Base-by-base conservation (phyloP, 2,797 vertebrate genomes). In the Ctenosaura bakeri region DNA sequence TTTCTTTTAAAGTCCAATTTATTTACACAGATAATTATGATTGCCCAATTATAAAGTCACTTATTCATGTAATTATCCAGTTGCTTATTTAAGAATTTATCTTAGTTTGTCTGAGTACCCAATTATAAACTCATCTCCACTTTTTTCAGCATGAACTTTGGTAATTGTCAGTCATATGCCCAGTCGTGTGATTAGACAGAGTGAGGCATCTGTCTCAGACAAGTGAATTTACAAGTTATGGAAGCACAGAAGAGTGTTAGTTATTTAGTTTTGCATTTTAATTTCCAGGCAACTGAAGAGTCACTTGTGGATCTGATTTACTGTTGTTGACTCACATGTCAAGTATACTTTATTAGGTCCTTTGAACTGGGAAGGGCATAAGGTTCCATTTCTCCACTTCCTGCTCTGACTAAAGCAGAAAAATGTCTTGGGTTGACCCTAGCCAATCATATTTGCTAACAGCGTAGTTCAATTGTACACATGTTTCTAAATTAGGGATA, bases 11-110 rank as follows among this genome's bases (percentile, higher is more conserved):
- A 64, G 38, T 42, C 42, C 83, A 69, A 69, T 32, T 46, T 84
- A 32, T 84, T 84, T 66, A 84, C 64, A n/a, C 26, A 84, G 82
- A 83, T 38, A 83, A 83, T 46, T 83, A 46, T 46, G 82, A 83
- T 83, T 66, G 59, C 24, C 82, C 59, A 83, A 83, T 83, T 66
- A 83, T 32, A 32, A 82, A 59, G 80, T 38, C 80, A 83, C 35
- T 69, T 84, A 50, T 69, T 69, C 83, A n/a, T 50, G 29, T n/a
- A 85, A 71, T 85, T 71, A 52, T 32, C 64, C 66, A 69, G 69
- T 52, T 16, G n/a, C 46, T 85, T 84, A 66, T 83, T 83, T 83
- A 83, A 83, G 26, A 66, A 64, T 66, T 62, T 69, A 38, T 46
- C 38, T 84, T 46, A 16, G 5, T 46, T 69, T 50, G 18, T 50